Base-by-base conservation (phyloP, 1,140 invertebrate genomes). In the Matsumurasca onukii region DNA sequence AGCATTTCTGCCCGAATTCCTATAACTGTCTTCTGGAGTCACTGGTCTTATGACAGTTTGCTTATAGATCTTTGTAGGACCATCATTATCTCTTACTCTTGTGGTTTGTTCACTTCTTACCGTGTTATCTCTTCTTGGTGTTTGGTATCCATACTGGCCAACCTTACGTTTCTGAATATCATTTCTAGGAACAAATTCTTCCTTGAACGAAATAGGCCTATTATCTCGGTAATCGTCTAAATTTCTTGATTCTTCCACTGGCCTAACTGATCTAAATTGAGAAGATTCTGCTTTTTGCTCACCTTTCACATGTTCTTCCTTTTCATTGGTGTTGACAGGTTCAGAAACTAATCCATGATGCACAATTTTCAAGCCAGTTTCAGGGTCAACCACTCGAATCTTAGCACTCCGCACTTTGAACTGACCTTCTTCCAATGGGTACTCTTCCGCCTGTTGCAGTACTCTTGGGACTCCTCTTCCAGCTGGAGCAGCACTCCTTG, bases 71-170 rank as follows among this genome's bases (percentile, higher is more conserved):
- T 59, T 59, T 2, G 55, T n/a, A 9, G 55, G 55, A 27, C n/a
- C 24, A 29, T 59, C n/a, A 59, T 59, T 59, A 29, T 59, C 30
- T 59, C 25, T 59, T 27, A 59, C n/a, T n/a, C 25, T 25, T 2
- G 55, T 59, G 5, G 25, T 27, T 29, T 59, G 9, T 59, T 59
- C 55, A 27, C 24, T 59, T 59, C 55, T 59, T 5, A 59, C 55
- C 25, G 25, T 27, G 24, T 59, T 59, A 3, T 59, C 55, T 52
- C 49, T 52, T 59, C 55, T 59, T 3, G 55, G 55, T 13, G 55
- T 59, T 59, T 59, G 55, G 30, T 59, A 27, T 59, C 55, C 55
- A n/a, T 59, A 59, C 30, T 59, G 25, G 15, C 55, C 55, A 9
- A 22, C 22, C 30, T 59, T 59, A 9, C 34, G 34, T 17, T 17